Base-by-base conservation (phyloP, 23 tunicate genomes). In the Halocynthia roretzi region DNA sequence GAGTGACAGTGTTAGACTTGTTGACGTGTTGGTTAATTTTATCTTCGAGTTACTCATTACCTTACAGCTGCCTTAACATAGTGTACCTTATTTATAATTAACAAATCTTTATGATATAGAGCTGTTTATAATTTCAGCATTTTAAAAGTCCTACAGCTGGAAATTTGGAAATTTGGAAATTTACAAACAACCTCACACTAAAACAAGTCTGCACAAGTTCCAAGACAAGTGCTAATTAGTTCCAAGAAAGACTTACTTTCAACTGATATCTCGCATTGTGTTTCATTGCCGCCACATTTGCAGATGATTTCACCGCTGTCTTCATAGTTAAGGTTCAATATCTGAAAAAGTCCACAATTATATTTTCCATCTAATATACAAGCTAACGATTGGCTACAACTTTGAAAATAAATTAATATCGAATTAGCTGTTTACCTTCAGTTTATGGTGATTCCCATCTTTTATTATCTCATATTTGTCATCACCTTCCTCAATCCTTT, bases 381-480 rank as follows among this genome's bases (percentile, higher is more conserved):
- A 18, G 2, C 23, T 15, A 67, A 58, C 63, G 17, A 58, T n/a
- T 58, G 17, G 15, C 63, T 15, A 58, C 2, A n/a, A 58, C 17
- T 14, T 14, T 58, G 17, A 58, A 58, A 56, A 56, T 10, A 56
- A 56, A 56, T 56, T 56, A 12, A 56, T 56, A 56, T 10, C 62
- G 12, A 56, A 22, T 15, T 21, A 68, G 12, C 49, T 68, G 17
- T 14, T 63, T 10, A 87, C 93, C 93, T 89, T 89, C 8, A 93
- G 80, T n/a, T 74, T 63, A 19, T 84, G 88, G 23, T 31, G 63
- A 71, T 79, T 85, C 68, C 93, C 98, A 66, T 65, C 85, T 11
- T 85, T 81, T 6, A 86, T 80, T 15, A 93, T 74, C 70, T 93
- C 98, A 75, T 82, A 83, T 81, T 78, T 82, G 6, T 93, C 98